phyloP scores from a whole-genome alignment of 92 coral and sea anemone species.

The Muricea muricata region DNA sequence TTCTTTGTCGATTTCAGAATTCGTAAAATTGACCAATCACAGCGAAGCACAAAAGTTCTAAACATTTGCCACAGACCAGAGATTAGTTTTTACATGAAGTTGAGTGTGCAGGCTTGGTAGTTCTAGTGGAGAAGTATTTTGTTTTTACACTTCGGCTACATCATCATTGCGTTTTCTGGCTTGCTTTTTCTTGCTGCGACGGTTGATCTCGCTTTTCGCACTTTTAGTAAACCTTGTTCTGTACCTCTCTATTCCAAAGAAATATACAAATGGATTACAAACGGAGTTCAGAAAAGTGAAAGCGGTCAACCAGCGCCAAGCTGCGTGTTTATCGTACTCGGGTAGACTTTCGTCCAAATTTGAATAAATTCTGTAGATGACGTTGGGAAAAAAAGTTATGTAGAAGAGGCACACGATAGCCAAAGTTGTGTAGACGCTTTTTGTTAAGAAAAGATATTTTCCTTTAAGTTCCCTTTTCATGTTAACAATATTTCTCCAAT shows the following conservation, averaged over 20 bases:
- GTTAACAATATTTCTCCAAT: background rate
- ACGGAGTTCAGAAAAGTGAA: background rate
- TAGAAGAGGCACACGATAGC: background rate
- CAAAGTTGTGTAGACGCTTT: background rate
- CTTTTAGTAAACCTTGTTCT: background rate
- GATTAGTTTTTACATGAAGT: too few relatives aligned
- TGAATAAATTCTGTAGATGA: background rate
- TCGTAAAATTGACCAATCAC: too few relatives aligned
- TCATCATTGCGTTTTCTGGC: background rate
- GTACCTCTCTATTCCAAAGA: background rate
- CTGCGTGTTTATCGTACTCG: background rate
- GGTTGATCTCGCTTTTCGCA: background rate
- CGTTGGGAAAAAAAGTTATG: background rate
- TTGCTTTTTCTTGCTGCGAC: background rate
- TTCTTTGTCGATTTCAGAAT: too few relatives aligned
- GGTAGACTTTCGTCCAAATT: background rate
- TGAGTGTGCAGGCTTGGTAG: too few relatives aligned
- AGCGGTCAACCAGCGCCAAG: slow-evolving; percentile 1
- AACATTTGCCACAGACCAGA: too few relatives aligned
- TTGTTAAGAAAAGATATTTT: background rate
- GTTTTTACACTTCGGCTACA: background rate
- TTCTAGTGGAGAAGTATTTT: too few relatives aligned
- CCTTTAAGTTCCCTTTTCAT: background rate
- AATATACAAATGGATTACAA: background rate
- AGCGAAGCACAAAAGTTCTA: too few relatives aligned